Evolutionary conservation across 2,888 invertebrate genomes (phyloP), one percentile per base, ranked within the genome.

Genomic region (Drosophila subquinaria): DNA sequence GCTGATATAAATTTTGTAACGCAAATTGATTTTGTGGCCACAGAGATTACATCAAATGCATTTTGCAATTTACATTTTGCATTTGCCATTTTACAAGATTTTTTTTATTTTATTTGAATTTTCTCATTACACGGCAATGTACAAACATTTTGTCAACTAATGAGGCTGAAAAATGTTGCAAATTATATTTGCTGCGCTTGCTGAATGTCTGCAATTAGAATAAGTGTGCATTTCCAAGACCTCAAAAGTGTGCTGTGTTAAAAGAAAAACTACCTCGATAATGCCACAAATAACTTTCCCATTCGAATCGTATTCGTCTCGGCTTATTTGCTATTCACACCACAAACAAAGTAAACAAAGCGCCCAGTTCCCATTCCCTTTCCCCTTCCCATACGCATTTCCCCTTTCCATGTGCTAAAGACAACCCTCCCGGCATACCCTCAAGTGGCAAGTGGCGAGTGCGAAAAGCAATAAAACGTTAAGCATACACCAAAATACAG

Each of bases 341-440:
- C 90, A 88, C 90, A 89, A 87, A 75, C 88, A 89, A 81, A 84
- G 81, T 89, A 89, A 89, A 89, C 88, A 87, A 87, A 73, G 73
- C 73, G 43, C 38, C 35, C 74, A 51, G 57, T 63, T 43, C 33
- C 8, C n/a, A 23, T 15, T 45, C 4, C 23, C 27, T 17, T 15
- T 45, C 4, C 15, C 27, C 30, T 9, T 5, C 23, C 33, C 9
- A n/a, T 48, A 3, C 20, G n/a, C 20, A 23, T 13, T 33, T 20
- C n/a, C 33, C 11, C 5, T 17, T 9, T 27, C 27, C n/a, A n/a
- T 8, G 20, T 27, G 57, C 53, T 40, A 69, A 76, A 65, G 81
- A 81, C 81, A 73, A 69, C 87, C 73, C 83, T 83, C 72, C 71
- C 67, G 69, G 67, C 64, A 33, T 48, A n/a, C 68, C 68, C 80